A percentile compares a stretch with the other conserved stretches of the same genome.
Evolutionary conservation across 2,113 vertebrate species (phyloP).

Genomic region (Alethe diademata): DNA sequence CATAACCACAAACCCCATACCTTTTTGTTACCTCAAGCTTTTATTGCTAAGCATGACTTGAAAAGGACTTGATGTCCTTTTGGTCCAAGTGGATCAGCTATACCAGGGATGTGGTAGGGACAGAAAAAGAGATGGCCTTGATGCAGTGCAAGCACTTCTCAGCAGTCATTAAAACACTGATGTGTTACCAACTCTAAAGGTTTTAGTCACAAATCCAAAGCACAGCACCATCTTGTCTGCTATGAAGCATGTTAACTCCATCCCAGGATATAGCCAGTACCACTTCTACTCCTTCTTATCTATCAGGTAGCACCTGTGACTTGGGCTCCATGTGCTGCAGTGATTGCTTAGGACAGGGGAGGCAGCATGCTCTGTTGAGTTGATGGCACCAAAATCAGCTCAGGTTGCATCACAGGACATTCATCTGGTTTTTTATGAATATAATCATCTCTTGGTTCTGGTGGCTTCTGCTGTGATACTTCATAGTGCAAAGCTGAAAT

Average conservation of each 20-base stretch:
- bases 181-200: background rate
- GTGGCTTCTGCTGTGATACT: background rate
- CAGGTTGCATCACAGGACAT: background rate
- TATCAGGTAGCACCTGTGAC: background rate
- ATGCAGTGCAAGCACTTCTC: background rate
- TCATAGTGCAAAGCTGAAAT: background rate
- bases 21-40: background rate
- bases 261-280: background rate
- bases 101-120: background rate
- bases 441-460: rapidly evolving
- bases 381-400: background rate
- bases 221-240: background rate
- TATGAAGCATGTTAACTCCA: background rate
- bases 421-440: rapidly evolving
- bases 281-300: background rate
- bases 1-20: background rate
- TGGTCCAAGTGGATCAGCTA: background rate
- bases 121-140: background rate
- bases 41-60: background rate
- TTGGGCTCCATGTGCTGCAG: background rate
- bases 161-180: background rate
- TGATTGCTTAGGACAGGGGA: background rate
- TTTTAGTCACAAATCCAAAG: background rate
- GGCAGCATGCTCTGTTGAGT: background rate
- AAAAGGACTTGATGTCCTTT: background rate